phyloP scores from a whole-genome alignment of 2,888 invertebrate genomes.

The Phoronis australis region DNA sequence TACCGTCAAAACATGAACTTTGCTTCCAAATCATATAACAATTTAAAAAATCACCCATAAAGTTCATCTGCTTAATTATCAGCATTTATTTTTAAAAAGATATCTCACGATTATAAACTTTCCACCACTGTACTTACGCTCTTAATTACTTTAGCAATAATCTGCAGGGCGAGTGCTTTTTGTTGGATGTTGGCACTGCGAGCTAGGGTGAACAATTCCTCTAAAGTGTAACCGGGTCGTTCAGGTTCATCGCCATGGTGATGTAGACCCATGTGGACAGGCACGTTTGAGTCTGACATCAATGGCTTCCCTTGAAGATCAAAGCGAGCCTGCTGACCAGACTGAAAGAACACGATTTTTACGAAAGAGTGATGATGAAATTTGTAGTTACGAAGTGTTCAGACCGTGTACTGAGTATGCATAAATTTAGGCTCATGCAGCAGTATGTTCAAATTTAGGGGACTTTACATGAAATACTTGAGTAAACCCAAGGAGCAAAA shows the following conservation, averaged over 20 bases:
- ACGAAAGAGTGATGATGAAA: too few species aligned
- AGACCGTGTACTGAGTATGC: too few species aligned
- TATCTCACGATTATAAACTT: too few species aligned
- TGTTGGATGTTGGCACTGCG: constrained; percentile 72
- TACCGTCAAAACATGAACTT: too few species aligned
- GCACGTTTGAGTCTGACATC: constrained; percentile 59
- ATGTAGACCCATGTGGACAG: constrained; percentile 66
- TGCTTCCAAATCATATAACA: too few species aligned
- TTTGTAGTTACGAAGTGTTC: too few species aligned
- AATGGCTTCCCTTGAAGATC: constrained; percentile 51
- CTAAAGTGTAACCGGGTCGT: constrained; percentile 76
- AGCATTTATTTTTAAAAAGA: too few species aligned
- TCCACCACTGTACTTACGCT: constrained; percentile 47
- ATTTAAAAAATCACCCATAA: too few species aligned
- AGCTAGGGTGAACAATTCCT: constrained; percentile 77
- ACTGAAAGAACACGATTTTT: too few species aligned
- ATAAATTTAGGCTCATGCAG: too few species aligned
- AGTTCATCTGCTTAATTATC: neutral
- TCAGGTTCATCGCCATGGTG: constrained; percentile 87
- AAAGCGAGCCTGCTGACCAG: constrained; percentile 49
- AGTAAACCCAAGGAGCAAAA: neutral
- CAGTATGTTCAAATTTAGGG: too few species aligned
- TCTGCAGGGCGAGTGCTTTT: constrained; percentile 71
- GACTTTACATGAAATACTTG: neutral
- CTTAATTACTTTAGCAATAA: constrained; percentile 67